Conservation (phyloP, 2,888 invertebrate species). For the Drosophila quasianomalipes region DNA sequence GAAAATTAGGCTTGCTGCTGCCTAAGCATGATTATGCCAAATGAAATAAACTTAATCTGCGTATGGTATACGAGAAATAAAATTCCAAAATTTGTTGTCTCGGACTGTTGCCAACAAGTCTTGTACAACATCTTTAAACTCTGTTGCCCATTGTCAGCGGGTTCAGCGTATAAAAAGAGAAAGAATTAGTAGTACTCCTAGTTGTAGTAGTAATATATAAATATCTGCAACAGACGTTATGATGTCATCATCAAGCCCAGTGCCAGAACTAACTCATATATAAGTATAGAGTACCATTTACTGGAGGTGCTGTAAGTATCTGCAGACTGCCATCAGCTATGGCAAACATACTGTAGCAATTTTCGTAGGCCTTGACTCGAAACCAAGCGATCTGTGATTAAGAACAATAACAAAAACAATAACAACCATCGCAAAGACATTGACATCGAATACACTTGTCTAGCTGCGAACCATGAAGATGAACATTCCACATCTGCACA, state of each 20-base stretch:
- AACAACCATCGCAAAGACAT: conserved; percentile 28
- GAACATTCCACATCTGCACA: conserved; percentile 21
- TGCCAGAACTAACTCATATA: conserved; percentile 6
- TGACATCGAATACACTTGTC: conserved; percentile 48
- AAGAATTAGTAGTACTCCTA: not conserved
- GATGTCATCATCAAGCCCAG: conserved; percentile 41
- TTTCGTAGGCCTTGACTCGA: conserved; percentile 77
- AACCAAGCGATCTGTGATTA: conserved; percentile 68
- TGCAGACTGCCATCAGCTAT: conserved; percentile 21
- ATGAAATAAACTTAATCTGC: not conserved
- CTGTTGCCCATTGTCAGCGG: not conserved
- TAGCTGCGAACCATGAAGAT: conserved; percentile 64
- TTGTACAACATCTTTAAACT: not conserved
- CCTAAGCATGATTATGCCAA: too few relatives aligned
- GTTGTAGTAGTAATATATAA: not conserved
- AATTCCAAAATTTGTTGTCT: not conserved
- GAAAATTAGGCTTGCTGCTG: not conserved
- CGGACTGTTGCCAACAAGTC: not conserved
- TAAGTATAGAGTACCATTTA: not conserved
- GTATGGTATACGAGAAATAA: not conserved
- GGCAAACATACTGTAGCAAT: conserved; percentile 45
- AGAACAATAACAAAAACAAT: conserved; percentile 13
- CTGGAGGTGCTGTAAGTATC: conserved; percentile 11
- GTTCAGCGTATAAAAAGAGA: not conserved
- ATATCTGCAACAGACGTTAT: conserved; percentile 29